Evolutionary conservation across 35 echinoderm and acorn worm genomes (phyloP).

Genomic region (Antedon bifida): DNA sequence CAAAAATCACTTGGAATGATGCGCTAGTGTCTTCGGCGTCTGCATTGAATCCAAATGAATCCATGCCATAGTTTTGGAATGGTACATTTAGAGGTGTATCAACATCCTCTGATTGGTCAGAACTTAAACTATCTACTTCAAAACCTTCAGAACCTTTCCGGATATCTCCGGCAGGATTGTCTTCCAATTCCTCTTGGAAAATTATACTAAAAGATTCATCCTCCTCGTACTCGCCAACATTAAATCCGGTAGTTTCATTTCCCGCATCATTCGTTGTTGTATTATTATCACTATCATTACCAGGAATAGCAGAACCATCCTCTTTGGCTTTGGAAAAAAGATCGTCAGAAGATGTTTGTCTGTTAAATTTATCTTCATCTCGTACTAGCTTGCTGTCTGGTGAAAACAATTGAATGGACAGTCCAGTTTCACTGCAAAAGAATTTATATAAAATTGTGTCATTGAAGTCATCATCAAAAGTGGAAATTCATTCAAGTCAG

Average conservation of each 20-base stretch:
- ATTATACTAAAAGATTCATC: constrained; percentile 63
- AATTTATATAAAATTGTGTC: too few relatives aligned
- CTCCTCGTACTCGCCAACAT: constrained; percentile 4
- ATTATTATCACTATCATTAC: not conserved
- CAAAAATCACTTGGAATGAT: constrained; percentile 48
- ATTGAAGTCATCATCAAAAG: too few relatives aligned
- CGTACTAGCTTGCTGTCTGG: constrained; percentile 56
- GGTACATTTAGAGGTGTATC: constrained; percentile 7
- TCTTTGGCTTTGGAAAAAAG: not conserved
- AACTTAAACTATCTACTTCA: not conserved
- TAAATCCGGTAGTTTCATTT: not conserved
- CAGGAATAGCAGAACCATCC: not conserved
- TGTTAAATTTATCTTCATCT: constrained; percentile 30
- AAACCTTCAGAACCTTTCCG: not conserved
- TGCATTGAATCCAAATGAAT: not conserved
- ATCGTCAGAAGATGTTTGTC: constrained; percentile 15
- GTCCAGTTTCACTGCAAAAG: not conserved
- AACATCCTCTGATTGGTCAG: not conserved
- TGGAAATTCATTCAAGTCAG: too few relatives aligned
- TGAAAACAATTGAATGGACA: constrained; percentile 31
- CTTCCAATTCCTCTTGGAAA: constrained; percentile 13
- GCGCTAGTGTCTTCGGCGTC: constrained; percentile 5
- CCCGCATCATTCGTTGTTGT: not conserved
- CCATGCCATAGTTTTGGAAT: constrained; percentile 27
- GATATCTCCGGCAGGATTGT: not conserved